These are phyloP conservation scores for Mythimna pallens DNA, from an alignment of 2,888 invertebrate species.

Conservation along the genomic window DNA sequence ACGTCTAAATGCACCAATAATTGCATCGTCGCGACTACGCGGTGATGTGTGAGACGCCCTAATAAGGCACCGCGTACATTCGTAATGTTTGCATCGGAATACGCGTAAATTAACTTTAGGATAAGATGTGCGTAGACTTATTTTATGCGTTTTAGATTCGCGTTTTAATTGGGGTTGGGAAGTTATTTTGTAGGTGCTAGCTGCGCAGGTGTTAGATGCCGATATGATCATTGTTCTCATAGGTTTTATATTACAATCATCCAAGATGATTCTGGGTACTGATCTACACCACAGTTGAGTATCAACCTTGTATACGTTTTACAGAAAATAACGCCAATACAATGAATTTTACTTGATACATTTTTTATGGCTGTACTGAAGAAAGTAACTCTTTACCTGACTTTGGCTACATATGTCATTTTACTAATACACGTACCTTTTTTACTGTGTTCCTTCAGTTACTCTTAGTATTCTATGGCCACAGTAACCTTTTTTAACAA, in stretches of 20 bases:
- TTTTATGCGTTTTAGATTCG: slow-evolving; percentile 45
- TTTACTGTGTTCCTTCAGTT: too few species aligned
- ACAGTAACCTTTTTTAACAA: not conserved
- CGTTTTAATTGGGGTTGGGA: slow-evolving; percentile 25
- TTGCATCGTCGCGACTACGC: slow-evolving; percentile 47
- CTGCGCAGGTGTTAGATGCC: slow-evolving; percentile 1
- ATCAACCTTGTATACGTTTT: not conserved
- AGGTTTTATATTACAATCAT: not conserved
- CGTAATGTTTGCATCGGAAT: slow-evolving; percentile 40
- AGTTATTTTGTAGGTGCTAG: slow-evolving; percentile 1
- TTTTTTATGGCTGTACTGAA: too few species aligned
- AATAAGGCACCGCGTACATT: slow-evolving; percentile 41
- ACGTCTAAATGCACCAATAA: slow-evolving; percentile 61
- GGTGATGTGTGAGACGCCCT: slow-evolving; percentile 46
- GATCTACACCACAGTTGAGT: not conserved
- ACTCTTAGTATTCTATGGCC: not conserved
- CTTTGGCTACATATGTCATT: too few species aligned
- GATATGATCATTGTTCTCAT: not conserved
- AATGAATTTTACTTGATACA: not conserved
- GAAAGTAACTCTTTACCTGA: too few species aligned
- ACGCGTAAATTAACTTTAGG: slow-evolving; percentile 25
- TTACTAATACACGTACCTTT: too few species aligned
- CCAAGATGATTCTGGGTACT: not conserved
- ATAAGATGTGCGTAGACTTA: slow-evolving; percentile 35
- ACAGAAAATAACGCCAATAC: not conserved